Percentiles rank a stretch among this genome's conserved stretches.
Conservation (phyloP, 2,797 vertebrate species). For the Phataginus tetradactyla region DNA sequence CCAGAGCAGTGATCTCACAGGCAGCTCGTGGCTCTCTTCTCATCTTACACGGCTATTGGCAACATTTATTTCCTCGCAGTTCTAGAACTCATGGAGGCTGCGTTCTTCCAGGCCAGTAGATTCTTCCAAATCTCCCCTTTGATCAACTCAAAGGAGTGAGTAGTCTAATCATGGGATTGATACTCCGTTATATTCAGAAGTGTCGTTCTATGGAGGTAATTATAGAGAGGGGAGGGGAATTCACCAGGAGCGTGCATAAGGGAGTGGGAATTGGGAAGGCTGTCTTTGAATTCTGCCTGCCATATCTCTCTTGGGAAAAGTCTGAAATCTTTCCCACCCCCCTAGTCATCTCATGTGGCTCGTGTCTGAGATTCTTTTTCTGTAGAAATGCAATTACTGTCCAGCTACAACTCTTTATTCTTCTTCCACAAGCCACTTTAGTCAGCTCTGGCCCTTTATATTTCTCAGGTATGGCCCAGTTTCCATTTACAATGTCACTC, state of each 20-base stretch:
- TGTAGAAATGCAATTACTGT: neutral
- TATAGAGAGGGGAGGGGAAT: neutral
- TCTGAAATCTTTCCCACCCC: neutral
- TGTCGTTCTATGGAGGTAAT: neutral
- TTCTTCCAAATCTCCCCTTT: neutral
- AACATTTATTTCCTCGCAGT: conserved; percentile 25
- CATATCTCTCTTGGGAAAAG: neutral
- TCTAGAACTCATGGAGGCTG: neutral
- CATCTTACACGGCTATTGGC: neutral
- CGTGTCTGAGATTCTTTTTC: neutral
- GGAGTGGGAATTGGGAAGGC: neutral
- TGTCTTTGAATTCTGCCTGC: neutral
- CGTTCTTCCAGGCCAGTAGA: neutral
- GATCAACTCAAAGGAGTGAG: conserved; percentile 10
- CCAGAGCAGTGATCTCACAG: neutral
- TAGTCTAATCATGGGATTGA: neutral
- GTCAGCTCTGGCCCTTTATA: neutral
- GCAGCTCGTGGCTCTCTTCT: neutral
- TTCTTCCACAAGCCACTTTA: neutral
- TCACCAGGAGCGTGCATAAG: accelerated
- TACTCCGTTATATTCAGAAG: neutral
- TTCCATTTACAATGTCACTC: neutral
- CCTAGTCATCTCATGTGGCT: neutral
- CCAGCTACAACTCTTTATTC: neutral
- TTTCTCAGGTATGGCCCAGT: conserved; percentile 1